Percentiles rank a stretch among this genome's conserved stretches.
Evolutionary conservation across 1,140 invertebrate genomes (phyloP).

Genomic region (Drosophila subpulchrella): DNA sequence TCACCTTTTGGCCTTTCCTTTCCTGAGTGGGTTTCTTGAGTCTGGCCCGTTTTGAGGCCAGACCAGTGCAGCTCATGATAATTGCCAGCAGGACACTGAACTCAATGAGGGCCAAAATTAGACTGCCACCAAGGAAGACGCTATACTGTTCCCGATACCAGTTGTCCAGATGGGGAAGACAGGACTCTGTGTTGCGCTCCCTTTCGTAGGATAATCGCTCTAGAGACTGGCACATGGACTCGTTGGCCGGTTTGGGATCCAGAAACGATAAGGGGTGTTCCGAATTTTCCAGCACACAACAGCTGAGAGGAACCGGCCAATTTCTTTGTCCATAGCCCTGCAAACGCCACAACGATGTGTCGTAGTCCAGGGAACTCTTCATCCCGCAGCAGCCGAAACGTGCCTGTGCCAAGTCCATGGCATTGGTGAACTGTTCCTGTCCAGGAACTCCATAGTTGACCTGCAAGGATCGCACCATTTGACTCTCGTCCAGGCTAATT

Average conservation of each 20-base stretch:
- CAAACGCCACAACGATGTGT: conserved; percentile 92
- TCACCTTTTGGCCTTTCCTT: conserved; percentile 12
- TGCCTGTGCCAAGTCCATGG: conserved; percentile 91
- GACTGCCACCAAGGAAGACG: conserved; percentile 88
- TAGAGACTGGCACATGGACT: conserved; percentile 89
- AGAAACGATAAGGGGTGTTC: conserved; percentile 88
- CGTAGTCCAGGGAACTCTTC: conserved; percentile 91
- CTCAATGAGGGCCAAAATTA: conserved; percentile 89
- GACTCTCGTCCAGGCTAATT: conserved; percentile 88
- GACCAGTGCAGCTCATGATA: conserved; percentile 88
- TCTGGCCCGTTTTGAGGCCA: conserved; percentile 74
- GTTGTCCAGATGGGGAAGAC: conserved; percentile 88
- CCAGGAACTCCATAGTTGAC: conserved; percentile 91
- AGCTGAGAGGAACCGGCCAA: conserved; percentile 91
- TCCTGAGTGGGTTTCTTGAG: conserved; percentile 17
- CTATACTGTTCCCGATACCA: conserved; percentile 92
- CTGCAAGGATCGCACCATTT: conserved; percentile 89
- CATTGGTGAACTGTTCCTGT: conserved; percentile 89
- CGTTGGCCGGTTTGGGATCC: conserved; percentile 90
- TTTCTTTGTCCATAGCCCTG: conserved; percentile 89
- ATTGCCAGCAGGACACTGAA: conserved; percentile 89
- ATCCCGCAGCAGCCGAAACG: conserved; percentile 94
- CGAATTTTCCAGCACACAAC: conserved; percentile 89
- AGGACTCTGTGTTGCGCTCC: conserved; percentile 89
- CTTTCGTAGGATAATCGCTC: conserved; percentile 87